Base-by-base conservation (phyloP, 2,888 invertebrate genomes). In the Lasioglossum vierecki region DNA sequence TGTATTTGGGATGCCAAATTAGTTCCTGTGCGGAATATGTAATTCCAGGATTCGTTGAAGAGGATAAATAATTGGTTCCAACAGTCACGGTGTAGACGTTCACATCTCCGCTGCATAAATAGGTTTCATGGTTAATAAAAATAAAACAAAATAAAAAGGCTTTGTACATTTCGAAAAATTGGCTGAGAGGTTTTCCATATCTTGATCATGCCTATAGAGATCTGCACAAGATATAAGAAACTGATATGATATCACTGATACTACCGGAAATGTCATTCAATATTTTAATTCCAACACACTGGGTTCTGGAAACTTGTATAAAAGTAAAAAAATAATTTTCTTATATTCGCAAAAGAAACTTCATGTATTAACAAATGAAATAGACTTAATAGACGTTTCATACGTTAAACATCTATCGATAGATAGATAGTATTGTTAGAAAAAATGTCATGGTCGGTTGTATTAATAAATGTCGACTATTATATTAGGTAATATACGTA, bases 11-110 rank as follows among this genome's bases (percentile, higher is more conserved):
- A 0, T 70, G 70, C 70, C 70, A 70, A 41, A 70, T n/a, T 13
- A 70, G 1, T 41, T 41, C 2, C n/a, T 41, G 0, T 41, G n/a
- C 41, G 9, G 13, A 0, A 41, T 70, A 70, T 39, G 2, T 4
- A 41, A 11, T 11, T n/a, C 41, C 68, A 22, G 68, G 35, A 0
- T 39, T 13, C 70, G 13, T 13, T 30, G 15, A 2, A 8, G 8
- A 8, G 13, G 2, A 11, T 11, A 70, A 39, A 41, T 11, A 4
- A 70, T 41, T 5, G 41, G 39, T 39, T 70, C 70, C 70, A 70
- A 70, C 70, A 70, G 9, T 41, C n/a, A 70, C 70, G 4, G 0
- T 11, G n/a, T 4, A 13, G 5, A 1, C 0, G 4, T 0, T 4
- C 11, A 4, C 2, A 0, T 2, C 6, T n/a, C 5, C 0, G 2